phyloP scores from a whole-genome alignment of 2,113 vertebrate species.

The Ifrita kowaldi region DNA sequence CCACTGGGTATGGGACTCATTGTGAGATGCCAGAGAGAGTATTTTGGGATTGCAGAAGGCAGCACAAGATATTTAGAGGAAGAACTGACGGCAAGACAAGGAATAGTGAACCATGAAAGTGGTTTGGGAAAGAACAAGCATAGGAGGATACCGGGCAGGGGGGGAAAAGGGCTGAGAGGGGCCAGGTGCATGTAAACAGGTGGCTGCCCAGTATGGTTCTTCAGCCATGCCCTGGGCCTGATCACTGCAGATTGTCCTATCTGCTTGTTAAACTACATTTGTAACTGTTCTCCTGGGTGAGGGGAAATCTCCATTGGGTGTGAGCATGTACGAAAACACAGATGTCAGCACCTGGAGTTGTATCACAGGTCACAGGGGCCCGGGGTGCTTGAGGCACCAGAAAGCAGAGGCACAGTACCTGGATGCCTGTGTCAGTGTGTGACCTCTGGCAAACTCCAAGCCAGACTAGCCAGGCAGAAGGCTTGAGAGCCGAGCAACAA shows the following conservation, averaged over 20 bases:
- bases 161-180: background rate
- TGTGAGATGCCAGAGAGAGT: background rate
- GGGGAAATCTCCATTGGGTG: background rate
- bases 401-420: background rate
- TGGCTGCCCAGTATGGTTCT: background rate
- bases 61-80: background rate
- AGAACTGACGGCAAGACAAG: background rate
- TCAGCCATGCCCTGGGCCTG: background rate
- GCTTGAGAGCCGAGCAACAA: background rate
- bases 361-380: accelerated
- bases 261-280: background rate
- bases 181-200: background rate
- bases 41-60: background rate
- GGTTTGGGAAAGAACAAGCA: background rate
- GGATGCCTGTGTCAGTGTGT: background rate
- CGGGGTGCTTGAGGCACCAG: accelerated
- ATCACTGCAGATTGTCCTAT: background rate
- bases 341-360: background rate
- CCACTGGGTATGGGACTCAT: background rate
- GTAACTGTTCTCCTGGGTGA: background rate
- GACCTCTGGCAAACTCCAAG: background rate
- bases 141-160: background rate
- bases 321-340: accelerated
- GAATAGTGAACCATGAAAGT: background rate
- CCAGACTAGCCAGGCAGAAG: background rate